Evolutionary conservation across 2,113 vertebrate species (phyloP).

Genomic region (Merops nubicus): DNA sequence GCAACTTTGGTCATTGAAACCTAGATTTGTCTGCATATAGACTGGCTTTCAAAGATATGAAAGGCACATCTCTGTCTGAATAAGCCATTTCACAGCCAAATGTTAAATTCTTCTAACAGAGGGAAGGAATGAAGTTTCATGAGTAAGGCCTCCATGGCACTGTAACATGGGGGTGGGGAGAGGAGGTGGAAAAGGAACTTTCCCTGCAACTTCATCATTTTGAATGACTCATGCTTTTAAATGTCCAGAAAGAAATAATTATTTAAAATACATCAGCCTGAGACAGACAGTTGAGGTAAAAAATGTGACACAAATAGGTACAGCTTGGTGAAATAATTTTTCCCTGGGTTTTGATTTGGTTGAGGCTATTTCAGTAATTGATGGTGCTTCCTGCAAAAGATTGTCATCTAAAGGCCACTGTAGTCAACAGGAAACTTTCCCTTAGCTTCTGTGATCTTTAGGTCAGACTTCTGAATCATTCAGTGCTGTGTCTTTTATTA

Average conservation of each 20-base stretch:
- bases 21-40: neutral
- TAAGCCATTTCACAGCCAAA: neutral
- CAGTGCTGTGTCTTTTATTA: neutral
- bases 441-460: neutral
- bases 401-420: neutral
- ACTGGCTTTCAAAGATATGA: neutral
- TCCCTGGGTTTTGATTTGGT: neutral
- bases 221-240: constrained; percentile 13
- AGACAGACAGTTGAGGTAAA: neutral
- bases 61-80: neutral
- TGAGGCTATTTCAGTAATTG: neutral
- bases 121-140: neutral
- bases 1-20: neutral
- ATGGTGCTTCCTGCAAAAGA: neutral
- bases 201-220: neutral
- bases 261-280: neutral
- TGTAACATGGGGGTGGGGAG: neutral
- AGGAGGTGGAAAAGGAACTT: constrained; percentile 14
- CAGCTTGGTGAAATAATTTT: neutral
- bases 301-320: neutral
- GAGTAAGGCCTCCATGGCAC: neutral
- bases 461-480: neutral
- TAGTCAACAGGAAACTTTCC: neutral
- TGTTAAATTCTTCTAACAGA: neutral
- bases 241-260: constrained; percentile 8